Evolutionary conservation across 2,797 vertebrate species (phyloP).

Genomic region (Dallia pectoralis): DNA sequence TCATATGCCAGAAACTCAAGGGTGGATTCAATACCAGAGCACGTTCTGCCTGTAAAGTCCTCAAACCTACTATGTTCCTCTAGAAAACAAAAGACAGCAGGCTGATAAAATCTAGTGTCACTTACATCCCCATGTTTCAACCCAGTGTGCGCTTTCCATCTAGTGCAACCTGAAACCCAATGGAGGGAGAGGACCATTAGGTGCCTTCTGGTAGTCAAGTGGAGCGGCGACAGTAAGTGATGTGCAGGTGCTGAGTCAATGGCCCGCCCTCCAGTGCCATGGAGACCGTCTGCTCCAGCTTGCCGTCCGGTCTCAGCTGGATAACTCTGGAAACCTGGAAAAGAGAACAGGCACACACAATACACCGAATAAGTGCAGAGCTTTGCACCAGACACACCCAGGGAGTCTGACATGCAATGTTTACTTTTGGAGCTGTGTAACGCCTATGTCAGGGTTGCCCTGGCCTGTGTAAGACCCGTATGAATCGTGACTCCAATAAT

Average conservation of each 20-base stretch:
- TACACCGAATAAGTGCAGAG: not conserved
- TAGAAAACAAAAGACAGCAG: too few species aligned
- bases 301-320: constrained; percentile 86
- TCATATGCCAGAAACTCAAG: too few species aligned
- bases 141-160: too few species aligned
- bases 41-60: too few species aligned
- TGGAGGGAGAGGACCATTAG: not conserved
- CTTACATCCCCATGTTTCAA: too few species aligned
- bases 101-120: too few species aligned
- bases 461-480: too few species aligned
- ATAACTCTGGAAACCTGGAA: constrained; percentile 86
- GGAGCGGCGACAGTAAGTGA: constrained; percentile 83
- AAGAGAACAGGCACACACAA: not conserved
- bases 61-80: too few species aligned
- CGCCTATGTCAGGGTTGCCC: too few species aligned
- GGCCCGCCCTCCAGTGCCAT: constrained; percentile 91
- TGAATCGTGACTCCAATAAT: too few species aligned
- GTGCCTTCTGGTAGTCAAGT: constrained; percentile 42
- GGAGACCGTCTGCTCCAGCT: constrained; percentile 91
- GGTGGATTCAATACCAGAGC: too few species aligned
- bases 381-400: not conserved
- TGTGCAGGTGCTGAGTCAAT: constrained; percentile 86
- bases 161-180: not conserved
- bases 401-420: not conserved
- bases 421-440: not conserved